Evolutionary conservation across 1,140 invertebrate genomes (phyloP), one percentile per base, ranked within the genome.

Genomic region (Plectrocnemia conspersa): DNA sequence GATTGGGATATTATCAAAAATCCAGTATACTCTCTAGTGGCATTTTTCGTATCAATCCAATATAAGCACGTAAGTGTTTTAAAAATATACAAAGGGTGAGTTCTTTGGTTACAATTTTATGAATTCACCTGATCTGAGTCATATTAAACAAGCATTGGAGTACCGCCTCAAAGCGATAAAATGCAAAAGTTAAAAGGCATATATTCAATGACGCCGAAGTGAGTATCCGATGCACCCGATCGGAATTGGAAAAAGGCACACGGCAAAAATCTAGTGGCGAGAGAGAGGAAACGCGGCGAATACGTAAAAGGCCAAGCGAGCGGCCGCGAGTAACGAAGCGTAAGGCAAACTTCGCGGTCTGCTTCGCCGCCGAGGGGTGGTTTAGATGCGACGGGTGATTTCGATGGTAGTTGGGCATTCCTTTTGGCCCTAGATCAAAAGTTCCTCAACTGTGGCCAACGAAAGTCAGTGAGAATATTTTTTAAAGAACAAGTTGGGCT

Each of bases 301-400:
- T 40, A 16, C 5, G 21, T 23, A 33, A 35, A 48, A 46, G 21
- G 16, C 47, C 15, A 50, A 56, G 23, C 46, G 40, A 27, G 22
- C 40, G 24, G 19, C 21, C 36, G 40, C 7, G 47, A 29, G 27
- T 57, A 57, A 57, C 55, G 55, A 57, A 50, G 48, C 48, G 41
- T 49, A 49, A 42, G 21, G 41, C 46, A 52, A 56, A 48, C 54
- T 38, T 19, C 13, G 54, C 40, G 55, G 55, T 47, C 56, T 16
- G 49, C 44, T 46, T 11, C 38, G 29, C 4, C 10, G 18, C n/a
- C n/a, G n/a, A n/a, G n/a, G n/a, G n/a, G n/a, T n/a, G n/a, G n/a
- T n/a, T n/a, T n/a, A n/a, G n/a, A n/a, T n/a, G n/a, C n/a, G n/a
- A n/a, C n/a, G n/a, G n/a, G n/a, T n/a, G n/a, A n/a, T n/a, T n/a